phyloP scores from a whole-genome alignment of 1,140 invertebrate genomes.

The Carcinoscorpius rotundicauda region DNA sequence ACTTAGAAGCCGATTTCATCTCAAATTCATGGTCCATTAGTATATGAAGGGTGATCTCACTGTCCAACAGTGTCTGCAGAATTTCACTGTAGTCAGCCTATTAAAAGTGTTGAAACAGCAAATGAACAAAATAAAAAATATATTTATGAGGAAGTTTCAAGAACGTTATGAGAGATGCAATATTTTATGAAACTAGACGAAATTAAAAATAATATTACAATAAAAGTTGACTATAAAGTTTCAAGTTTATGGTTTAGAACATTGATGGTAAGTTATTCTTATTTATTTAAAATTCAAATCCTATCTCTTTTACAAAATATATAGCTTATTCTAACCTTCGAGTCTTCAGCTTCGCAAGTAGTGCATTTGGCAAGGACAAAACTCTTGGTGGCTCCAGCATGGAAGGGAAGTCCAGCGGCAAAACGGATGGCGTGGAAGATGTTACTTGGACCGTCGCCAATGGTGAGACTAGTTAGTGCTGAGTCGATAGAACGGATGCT shows the following conservation, averaged over 20 bases:
- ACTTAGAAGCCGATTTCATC: constrained; percentile 15
- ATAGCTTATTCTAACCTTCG: constrained; percentile 10
- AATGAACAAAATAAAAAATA: background rate
- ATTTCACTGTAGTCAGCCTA: constrained; percentile 63
- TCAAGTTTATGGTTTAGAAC: too few relatives aligned
- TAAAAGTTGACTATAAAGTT: too few relatives aligned
- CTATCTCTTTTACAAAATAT: background rate
- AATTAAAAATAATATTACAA: too few relatives aligned
- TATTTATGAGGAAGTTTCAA: background rate
- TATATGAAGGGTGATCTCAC: constrained; percentile 66
- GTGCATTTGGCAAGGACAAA: constrained; percentile 70
- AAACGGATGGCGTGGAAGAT: constrained; percentile 59
- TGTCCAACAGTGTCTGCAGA: constrained; percentile 60
- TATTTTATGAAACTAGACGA: background rate
- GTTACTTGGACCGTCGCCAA: constrained; percentile 47
- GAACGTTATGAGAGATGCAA: background rate
- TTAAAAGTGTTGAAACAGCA: background rate
- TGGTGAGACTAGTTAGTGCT: constrained; percentile 24
- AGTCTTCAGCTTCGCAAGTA: constrained; percentile 43
- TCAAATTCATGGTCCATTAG: constrained; percentile 62
- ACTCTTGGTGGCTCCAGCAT: constrained; percentile 70
- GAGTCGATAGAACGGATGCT: constrained; percentile 28
- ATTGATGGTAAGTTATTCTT: too few relatives aligned
- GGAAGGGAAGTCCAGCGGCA: constrained; percentile 59
- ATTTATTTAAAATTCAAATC: background rate